phyloP scores from a whole-genome alignment of 2,888 invertebrate genomes.

The Sericinus montela region DNA sequence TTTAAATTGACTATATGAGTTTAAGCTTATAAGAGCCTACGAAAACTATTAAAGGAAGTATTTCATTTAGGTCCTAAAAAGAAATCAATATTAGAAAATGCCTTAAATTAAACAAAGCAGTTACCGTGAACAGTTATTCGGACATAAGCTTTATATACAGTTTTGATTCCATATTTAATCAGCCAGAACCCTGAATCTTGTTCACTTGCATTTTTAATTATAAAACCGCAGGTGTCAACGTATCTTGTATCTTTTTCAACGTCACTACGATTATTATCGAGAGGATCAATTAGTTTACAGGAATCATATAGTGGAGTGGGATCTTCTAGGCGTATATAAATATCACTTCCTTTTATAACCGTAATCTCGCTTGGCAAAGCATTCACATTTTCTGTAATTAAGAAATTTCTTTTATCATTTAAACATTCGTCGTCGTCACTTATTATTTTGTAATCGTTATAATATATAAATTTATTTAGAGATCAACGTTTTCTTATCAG shows the following conservation, averaged over 20 bases:
- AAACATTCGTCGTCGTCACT: neutral
- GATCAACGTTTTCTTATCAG: slow-evolving; percentile 27
- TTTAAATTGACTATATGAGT: too few relatives aligned
- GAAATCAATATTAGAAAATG: neutral
- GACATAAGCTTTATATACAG: slow-evolving; percentile 40
- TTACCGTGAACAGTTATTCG: slow-evolving; percentile 48
- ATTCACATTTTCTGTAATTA: slow-evolving; percentile 42
- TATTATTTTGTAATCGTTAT: slow-evolving; percentile 3
- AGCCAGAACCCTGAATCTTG: slow-evolving; percentile 45
- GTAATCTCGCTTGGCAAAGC: slow-evolving; percentile 35
- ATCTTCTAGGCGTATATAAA: slow-evolving; percentile 44
- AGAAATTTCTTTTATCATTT: slow-evolving; percentile 17
- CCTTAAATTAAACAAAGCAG: neutral
- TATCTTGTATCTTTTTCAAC: slow-evolving; percentile 32
- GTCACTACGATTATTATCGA: slow-evolving; percentile 24
- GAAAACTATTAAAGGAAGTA: too few relatives aligned
- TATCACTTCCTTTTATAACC: slow-evolving; percentile 43
- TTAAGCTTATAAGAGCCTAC: too few relatives aligned
- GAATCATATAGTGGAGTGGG: slow-evolving; percentile 35
- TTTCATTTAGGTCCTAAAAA: too few relatives aligned
- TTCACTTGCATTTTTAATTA: slow-evolving; percentile 33
- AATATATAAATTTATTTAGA: slow-evolving; percentile 1
- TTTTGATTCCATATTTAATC: slow-evolving; percentile 45
- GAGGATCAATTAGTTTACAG: slow-evolving; percentile 44
- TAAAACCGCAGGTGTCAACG: slow-evolving; percentile 41